These are phyloP conservation scores for Caiman crocodilus DNA, from an alignment of 2,797 vertebrate genomes.

Conservation along the genomic window DNA sequence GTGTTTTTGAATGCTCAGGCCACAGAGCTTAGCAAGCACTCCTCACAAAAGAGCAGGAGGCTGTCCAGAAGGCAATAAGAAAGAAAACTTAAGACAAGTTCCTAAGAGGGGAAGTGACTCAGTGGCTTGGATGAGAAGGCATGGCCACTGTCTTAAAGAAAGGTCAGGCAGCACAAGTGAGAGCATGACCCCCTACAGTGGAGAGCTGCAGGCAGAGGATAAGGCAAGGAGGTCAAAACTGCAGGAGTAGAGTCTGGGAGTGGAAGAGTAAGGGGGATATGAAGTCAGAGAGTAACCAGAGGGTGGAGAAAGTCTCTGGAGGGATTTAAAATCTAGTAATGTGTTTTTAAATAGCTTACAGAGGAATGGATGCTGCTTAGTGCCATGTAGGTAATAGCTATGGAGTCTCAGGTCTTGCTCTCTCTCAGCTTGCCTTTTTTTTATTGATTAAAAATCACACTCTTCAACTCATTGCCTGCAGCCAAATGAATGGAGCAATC, in stretches of 20 bases:
- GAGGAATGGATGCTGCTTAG: neutral
- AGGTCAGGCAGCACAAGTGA: accelerated
- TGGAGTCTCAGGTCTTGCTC: slow-evolving; percentile 1
- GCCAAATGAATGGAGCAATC: slow-evolving; percentile 47
- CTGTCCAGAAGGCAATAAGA: neutral
- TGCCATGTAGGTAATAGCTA: slow-evolving; percentile 12
- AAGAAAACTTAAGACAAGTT: slow-evolving; percentile 8
- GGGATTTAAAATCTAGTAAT: slow-evolving; percentile 44
- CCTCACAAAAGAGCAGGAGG: slow-evolving; percentile 20
- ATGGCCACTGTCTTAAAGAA: accelerated
- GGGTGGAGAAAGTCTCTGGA: slow-evolving; percentile 26
- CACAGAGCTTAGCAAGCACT: neutral
- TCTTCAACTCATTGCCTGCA: slow-evolving; percentile 48
- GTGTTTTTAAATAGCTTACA: slow-evolving; percentile 12
- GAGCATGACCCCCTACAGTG: accelerated
- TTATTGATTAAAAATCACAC: slow-evolving; percentile 46
- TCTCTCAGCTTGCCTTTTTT: slow-evolving; percentile 43
- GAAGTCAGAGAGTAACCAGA: slow-evolving; percentile 52
- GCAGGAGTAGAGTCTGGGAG: neutral
- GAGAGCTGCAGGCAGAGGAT: neutral
- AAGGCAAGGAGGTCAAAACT: neutral
- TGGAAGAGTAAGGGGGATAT: slow-evolving; percentile 37
- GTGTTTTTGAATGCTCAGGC: slow-evolving; percentile 23
- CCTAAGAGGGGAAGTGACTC: neutral
- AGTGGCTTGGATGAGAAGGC: accelerated